These are phyloP conservation scores for Shargacucullia verbasci DNA, from an alignment of 2,888 invertebrate genomes.

Conservation along the genomic window DNA sequence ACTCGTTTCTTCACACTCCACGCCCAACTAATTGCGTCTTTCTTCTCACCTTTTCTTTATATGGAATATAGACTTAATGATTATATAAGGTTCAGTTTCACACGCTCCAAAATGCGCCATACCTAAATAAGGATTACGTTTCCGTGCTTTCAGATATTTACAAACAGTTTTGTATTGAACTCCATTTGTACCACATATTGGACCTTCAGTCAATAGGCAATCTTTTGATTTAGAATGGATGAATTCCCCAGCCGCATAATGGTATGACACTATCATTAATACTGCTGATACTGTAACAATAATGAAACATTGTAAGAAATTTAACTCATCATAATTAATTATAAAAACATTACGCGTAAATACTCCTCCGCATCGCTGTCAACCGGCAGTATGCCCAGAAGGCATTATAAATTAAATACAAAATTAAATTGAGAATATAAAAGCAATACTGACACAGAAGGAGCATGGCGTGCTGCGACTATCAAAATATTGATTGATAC, in stretches of 20 bases:
- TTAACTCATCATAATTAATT: neutral
- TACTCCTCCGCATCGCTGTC: no score
- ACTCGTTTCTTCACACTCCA: neutral
- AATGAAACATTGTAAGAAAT: neutral
- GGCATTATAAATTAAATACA: neutral
- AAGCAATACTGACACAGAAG: slow-evolving; percentile 10
- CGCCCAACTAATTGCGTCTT: no score
- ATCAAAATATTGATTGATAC: slow-evolving; percentile 3
- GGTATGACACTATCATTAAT: slow-evolving; percentile 1
- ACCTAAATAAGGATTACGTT: neutral
- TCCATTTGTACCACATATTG: slow-evolving; percentile 18
- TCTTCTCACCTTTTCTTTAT: no score
- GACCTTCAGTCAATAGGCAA: slow-evolving; percentile 3
- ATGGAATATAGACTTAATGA: neutral
- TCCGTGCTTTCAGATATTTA: neutral
- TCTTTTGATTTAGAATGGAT: neutral
- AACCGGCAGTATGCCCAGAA: no score
- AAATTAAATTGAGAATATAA: neutral
- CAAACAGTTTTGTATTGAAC: slow-evolving; percentile 8
- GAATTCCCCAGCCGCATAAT: neutral
- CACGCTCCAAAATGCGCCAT: slow-evolving; percentile 11
- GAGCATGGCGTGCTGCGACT: slow-evolving; percentile 5
- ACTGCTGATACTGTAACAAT: slow-evolving; percentile 18
- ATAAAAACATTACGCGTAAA: no score
- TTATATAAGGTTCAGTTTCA: neutral